Base-by-base conservation (phyloP, 2,797 vertebrate genomes). In the Periophthalmus magnuspinnatus region DNA sequence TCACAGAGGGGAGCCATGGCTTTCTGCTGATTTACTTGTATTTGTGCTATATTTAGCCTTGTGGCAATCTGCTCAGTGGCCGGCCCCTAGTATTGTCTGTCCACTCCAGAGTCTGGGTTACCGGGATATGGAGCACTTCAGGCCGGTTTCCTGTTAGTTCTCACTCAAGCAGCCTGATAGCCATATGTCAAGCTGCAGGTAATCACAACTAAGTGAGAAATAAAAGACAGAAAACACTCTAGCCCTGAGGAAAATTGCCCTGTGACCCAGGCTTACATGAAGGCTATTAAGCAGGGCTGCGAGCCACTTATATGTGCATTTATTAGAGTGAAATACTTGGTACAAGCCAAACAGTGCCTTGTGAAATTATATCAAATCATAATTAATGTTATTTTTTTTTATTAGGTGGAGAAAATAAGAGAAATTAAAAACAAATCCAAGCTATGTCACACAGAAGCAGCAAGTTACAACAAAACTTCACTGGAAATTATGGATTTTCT, bases 1-100 rank as follows among this genome's bases (percentile, higher is more conserved):
- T 93, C 91, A 85, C 91, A 91, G 89, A 89, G 87, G 90, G 89
- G 85, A 83, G 87, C 76, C 88, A 65, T 33, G 75, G 84, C 83
- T 82, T 82, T 89, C 75, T 75, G 74, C 79, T 89, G 80, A 88
- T 90, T 87, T 86, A 81, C 85, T 79, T 83, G 79, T 80, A 87
- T 91, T 83, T 72, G 72, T 78, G 81, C 83, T 90, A 90, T 92
- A 88, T 85, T 93, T 90, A 89, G 88, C 78, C 79, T 79, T 69
- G 74, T 78, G 75, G 79, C 79, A 82, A 86, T 87, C 88, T 86
- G 70, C 83, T 84, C 84, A 77, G 78, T 67, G 75, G 81, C 71
- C 75, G 71, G 71, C 67, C 68, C 67, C 75, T 28, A 70, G 68
- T 59, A 82, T 84, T 86, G 85, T 80, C 72, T 32, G 22, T 76